phyloP scores from a whole-genome alignment of 2,888 invertebrate species.

The Zhengitettix transpicula region DNA sequence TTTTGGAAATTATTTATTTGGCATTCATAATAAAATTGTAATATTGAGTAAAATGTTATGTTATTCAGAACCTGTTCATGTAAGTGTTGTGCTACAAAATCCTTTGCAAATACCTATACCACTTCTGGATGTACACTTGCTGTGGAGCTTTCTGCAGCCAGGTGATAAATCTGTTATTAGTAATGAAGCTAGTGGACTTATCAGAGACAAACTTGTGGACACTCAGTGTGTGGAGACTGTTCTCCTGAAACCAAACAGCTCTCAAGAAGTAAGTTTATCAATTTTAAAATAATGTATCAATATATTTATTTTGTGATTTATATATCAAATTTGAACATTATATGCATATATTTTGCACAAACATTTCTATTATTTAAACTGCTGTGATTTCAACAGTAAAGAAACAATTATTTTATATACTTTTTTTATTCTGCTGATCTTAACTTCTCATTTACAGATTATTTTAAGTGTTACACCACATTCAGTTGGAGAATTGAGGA shows the following conservation, averaged over 20 bases:
- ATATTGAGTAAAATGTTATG: conserved; percentile 4
- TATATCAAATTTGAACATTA: too few species aligned
- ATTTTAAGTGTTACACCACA: conserved; percentile 57
- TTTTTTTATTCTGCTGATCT: not conserved
- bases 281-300: too few species aligned
- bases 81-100: conserved; percentile 59
- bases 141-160: conserved; percentile 37
- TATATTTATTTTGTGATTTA: too few species aligned
- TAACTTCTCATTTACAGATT: conserved; percentile 24
- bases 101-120: conserved; percentile 55
- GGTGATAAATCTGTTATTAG: conserved; percentile 15
- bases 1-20: too few species aligned
- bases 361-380: too few species aligned
- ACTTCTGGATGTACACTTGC: conserved; percentile 48
- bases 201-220: conserved; percentile 30
- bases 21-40: too few species aligned
- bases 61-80: conserved; percentile 56
- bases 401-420: not conserved
- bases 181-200: conserved; percentile 24
- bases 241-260: conserved; percentile 38
- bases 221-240: conserved; percentile 39
- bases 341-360: too few species aligned
- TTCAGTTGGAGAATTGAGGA: conserved; percentile 50
- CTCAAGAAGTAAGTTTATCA: conserved; percentile 27
- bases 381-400: too few species aligned